Evolutionary conservation across 37 sponge, comb jelly and placozoan species (phyloP), one percentile per base, ranked within the genome.

Genomic region (Haliclona indistincta): DNA sequence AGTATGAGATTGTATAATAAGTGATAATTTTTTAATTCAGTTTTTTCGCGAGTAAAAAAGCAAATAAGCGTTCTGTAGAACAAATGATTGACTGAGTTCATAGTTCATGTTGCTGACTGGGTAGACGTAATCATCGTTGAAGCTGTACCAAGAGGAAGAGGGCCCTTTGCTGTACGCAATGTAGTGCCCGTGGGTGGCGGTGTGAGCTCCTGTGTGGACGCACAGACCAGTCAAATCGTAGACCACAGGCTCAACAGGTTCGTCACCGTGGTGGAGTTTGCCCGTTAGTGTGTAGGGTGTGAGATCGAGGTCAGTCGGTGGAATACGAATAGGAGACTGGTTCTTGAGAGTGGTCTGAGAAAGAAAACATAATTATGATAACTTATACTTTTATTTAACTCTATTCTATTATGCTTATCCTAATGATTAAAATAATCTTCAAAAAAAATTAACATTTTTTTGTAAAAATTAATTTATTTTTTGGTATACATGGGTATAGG

Each of bases 171-270:
- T 70, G 40, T 85, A 90, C 32, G 91, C 72, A 28, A 90, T 54
- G 35, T 90, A 90, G 42, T 90, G 91, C 1, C 91, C 91, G 44
- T 41, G 81, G 32, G 64, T 76, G 26, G 91, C 79, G 47, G 63
- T 77, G 52, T 76, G 78, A 25, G 80, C 71, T 20, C 86, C 86
- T 68, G 74, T 73, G 56, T 90, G 91, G 10, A 75, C 68, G 54
- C 86, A 85, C 1, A 90, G 2, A 25, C 73, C 85, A 33, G 60
- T 34, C 0, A 90, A 73, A 8, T 67, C 39, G 78, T 90, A 90
- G 19, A 84, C 0, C 32, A 61, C 7, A 0, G 36, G 25, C 66
- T 60, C 22, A 2, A 35, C n/a, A 19, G 25, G 8, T 29, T 39
- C 2, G 0, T 3, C 8, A 20, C 26, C 15, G 8, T 29, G 2